phyloP scores from a whole-genome alignment of 2,888 invertebrate genomes.

The Troides helena region DNA sequence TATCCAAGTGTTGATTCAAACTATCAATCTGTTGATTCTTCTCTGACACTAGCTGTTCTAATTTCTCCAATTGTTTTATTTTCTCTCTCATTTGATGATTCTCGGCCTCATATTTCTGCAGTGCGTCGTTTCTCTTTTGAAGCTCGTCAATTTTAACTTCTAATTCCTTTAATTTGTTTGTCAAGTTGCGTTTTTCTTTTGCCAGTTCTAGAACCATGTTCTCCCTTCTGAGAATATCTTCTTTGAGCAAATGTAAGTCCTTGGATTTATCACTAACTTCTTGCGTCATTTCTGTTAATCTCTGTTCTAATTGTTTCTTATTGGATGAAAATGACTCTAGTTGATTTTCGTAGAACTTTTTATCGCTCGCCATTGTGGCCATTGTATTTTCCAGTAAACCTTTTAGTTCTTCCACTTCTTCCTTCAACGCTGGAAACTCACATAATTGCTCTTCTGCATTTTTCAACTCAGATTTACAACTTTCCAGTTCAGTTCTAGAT shows the following conservation, averaged over 20 bases:
- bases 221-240: slow-evolving; percentile 79
- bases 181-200: slow-evolving; percentile 79
- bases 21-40: slow-evolving; percentile 78
- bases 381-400: slow-evolving; percentile 71
- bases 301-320: slow-evolving; percentile 76
- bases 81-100: slow-evolving; percentile 74
- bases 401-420: slow-evolving; percentile 73
- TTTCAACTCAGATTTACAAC: slow-evolving; percentile 76
- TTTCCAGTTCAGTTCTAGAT: slow-evolving; percentile 76
- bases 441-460: slow-evolving; percentile 77
- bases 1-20: slow-evolving; percentile 72
- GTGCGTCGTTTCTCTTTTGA: slow-evolving; percentile 61
- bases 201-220: slow-evolving; percentile 80
- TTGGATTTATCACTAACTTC: slow-evolving; percentile 77
- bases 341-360: slow-evolving; percentile 79
- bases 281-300: slow-evolving; percentile 79
- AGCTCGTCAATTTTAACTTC: slow-evolving; percentile 75
- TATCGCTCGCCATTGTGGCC: slow-evolving; percentile 76
- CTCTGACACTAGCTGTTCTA: slow-evolving; percentile 78
- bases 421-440: slow-evolving; percentile 74
- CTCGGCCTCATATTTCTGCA: slow-evolving; percentile 65
- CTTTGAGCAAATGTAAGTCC: slow-evolving; percentile 74
- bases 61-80: slow-evolving; percentile 66
- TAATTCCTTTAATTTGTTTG: slow-evolving; percentile 69
- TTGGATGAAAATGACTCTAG: slow-evolving; percentile 75